Evolutionary conservation across 2,888 invertebrate species (phyloP).

Genomic region (Cerceris rybyensis): DNA sequence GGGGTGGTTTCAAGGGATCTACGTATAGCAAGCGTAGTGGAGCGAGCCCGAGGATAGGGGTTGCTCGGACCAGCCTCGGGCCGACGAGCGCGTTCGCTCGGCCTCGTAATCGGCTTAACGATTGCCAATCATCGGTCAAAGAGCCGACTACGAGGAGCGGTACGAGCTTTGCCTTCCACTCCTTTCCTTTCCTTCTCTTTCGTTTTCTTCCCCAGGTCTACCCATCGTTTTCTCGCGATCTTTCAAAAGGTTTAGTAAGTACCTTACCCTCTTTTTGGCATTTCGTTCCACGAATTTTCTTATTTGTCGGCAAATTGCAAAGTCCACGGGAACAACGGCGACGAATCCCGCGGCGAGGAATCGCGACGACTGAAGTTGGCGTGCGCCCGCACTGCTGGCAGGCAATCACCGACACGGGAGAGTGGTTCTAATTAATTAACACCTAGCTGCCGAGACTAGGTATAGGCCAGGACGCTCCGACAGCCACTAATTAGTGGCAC

Average conservation of each 20-base stretch:
- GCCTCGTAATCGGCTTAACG: slow-evolving; percentile 79
- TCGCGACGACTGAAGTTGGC: slow-evolving; percentile 22
- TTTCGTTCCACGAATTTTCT: slow-evolving; percentile 60
- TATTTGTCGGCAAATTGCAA: slow-evolving; percentile 74
- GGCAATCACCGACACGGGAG: slow-evolving; percentile 63
- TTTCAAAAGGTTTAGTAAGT: too few relatives aligned
- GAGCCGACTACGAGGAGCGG: slow-evolving; percentile 62
- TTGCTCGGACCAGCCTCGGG: slow-evolving; percentile 70
- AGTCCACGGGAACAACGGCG: slow-evolving; percentile 70
- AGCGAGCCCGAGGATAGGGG: slow-evolving; percentile 47
- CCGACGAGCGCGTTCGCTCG: slow-evolving; percentile 75
- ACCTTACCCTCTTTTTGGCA: too few relatives aligned
- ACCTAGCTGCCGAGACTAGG: slow-evolving; percentile 74
- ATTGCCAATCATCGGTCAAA: slow-evolving; percentile 79
- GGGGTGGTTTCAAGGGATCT: slow-evolving; percentile 54
- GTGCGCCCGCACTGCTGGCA: slow-evolving; percentile 30
- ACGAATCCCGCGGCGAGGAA: slow-evolving; percentile 17
- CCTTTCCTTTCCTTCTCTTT: slow-evolving; percentile 17
- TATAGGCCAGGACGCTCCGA: slow-evolving; percentile 52
- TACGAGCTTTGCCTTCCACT: slow-evolving; percentile 35
- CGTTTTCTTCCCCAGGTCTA: slow-evolving; percentile 23
- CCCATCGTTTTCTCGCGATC: neutral
- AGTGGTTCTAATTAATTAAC: slow-evolving; percentile 81
- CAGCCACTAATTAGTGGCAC: slow-evolving; percentile 80
- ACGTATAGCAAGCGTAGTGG: slow-evolving; percentile 38